phyloP scores from a whole-genome alignment of 2,113 vertebrate genomes.

The Periophthalmus modestus region DNA sequence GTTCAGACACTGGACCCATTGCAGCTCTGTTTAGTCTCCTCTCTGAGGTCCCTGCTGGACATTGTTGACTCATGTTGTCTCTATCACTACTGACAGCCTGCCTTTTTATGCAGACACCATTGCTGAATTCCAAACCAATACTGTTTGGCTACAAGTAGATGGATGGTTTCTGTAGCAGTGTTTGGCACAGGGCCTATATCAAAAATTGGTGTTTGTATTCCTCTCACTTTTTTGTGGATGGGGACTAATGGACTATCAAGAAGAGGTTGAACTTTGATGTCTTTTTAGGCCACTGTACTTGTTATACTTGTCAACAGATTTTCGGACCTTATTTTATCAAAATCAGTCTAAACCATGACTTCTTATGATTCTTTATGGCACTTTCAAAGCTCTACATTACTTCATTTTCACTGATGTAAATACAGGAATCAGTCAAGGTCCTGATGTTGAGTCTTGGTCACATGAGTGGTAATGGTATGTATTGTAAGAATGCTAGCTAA shows the following conservation, averaged over 20 bases:
- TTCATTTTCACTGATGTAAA: background rate
- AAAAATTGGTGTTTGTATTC: slow-evolving; percentile 53
- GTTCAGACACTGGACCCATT: background rate
- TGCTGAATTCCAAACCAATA: slow-evolving; percentile 51
- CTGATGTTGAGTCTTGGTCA: no score
- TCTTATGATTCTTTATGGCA: background rate
- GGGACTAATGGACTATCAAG: slow-evolving; percentile 41
- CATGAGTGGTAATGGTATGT: no score
- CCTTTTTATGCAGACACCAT: slow-evolving; percentile 8
- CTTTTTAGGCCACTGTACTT: background rate
- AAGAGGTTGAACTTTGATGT: background rate
- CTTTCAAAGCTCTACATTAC: background rate
- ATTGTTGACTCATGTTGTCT: slow-evolving; percentile 6
- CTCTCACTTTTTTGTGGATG: slow-evolving; percentile 44
- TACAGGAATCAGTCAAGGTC: background rate
- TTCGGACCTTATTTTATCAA: background rate
- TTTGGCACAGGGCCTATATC: slow-evolving; percentile 56
- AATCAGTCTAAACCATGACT: background rate
- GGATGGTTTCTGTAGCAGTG: slow-evolving; percentile 60
- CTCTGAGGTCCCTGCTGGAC: slow-evolving; percentile 2
- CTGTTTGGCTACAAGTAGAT: slow-evolving; percentile 43
- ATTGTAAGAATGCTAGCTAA: no score
- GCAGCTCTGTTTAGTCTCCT: background rate
- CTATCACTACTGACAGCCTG: background rate
- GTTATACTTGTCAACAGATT: background rate